Percentiles rank a stretch among this genome's conserved stretches.
Conservation (phyloP, 2,888 invertebrate genomes). For the Cantharis flavilabris region DNA sequence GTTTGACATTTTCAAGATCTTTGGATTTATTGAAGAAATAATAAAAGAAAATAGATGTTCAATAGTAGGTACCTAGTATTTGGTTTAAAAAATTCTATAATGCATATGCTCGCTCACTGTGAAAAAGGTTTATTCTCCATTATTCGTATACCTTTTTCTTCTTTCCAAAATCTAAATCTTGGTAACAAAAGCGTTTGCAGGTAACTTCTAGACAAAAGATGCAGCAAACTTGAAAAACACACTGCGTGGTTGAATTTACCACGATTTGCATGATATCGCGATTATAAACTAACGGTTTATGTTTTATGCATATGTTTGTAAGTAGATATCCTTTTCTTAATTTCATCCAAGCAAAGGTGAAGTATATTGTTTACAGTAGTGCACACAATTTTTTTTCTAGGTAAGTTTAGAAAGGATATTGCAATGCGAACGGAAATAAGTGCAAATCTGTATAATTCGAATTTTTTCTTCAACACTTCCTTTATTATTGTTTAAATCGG, state of each 20-base stretch:
- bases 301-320: neutral
- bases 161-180: neutral
- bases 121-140: neutral
- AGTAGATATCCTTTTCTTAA: neutral
- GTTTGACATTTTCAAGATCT: no score
- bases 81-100: neutral
- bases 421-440: neutral
- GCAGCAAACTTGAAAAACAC: neutral
- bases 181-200: neutral
- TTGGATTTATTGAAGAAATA: no score
- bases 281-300: neutral
- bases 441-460: neutral
- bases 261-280: neutral
- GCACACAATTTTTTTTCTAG: neutral
- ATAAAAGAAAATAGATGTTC: no score
- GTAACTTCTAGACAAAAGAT: neutral
- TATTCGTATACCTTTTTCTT: neutral
- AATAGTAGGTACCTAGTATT: neutral
- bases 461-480: neutral
- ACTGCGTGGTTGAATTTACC: neutral
- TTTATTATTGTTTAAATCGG: neutral
- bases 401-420: neutral
- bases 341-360: neutral
- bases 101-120: neutral
- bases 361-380: neutral